A percentile compares a stretch with the other conserved stretches of the same genome.
These are phyloP conservation scores for Choreutis nemorana DNA, from an alignment of 2,888 invertebrate species.

Conservation along the genomic window DNA sequence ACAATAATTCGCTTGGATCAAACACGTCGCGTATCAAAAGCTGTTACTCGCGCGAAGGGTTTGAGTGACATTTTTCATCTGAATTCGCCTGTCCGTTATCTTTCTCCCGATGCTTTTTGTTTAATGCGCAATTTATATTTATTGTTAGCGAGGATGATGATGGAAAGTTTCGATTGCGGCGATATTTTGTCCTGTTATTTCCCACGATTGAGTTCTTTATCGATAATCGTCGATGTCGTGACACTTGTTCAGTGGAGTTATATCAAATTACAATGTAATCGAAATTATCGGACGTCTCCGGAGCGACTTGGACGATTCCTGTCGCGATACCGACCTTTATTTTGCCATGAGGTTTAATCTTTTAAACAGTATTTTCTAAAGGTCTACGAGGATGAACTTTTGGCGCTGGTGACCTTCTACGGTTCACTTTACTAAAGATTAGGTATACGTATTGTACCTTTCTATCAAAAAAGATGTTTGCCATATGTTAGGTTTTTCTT, in stretches of 20 bases:
- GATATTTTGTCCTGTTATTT: background rate
- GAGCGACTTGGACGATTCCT: constrained; percentile 6
- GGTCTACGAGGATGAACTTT: too few relatives aligned
- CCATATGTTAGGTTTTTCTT: too few relatives aligned
- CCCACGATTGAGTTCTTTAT: constrained; percentile 3
- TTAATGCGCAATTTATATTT: constrained; percentile 11
- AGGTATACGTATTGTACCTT: too few relatives aligned
- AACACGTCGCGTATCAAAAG: constrained; percentile 34
- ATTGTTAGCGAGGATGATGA: background rate
- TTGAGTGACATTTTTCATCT: constrained; percentile 45
- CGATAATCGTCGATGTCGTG: constrained; percentile 9
- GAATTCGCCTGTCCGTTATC: constrained; percentile 27
- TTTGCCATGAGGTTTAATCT: constrained; percentile 6
- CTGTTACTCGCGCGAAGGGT: constrained; percentile 42
- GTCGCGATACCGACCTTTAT: constrained; percentile 10
- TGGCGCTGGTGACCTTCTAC: too few relatives aligned
- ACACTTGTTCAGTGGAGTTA: constrained; percentile 9
- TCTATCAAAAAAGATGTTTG: too few relatives aligned
- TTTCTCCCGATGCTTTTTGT: constrained; percentile 22
- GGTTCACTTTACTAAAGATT: too few relatives aligned
- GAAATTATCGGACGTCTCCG: constrained; percentile 9
- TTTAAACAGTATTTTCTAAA: too few relatives aligned
- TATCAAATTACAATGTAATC: constrained; percentile 10
- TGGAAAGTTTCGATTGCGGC: constrained; percentile 8
- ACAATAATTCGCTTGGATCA: constrained; percentile 22